Evolutionary conservation across 1,140 invertebrate species (phyloP).

Genomic region (Drosophila parvula): DNA sequence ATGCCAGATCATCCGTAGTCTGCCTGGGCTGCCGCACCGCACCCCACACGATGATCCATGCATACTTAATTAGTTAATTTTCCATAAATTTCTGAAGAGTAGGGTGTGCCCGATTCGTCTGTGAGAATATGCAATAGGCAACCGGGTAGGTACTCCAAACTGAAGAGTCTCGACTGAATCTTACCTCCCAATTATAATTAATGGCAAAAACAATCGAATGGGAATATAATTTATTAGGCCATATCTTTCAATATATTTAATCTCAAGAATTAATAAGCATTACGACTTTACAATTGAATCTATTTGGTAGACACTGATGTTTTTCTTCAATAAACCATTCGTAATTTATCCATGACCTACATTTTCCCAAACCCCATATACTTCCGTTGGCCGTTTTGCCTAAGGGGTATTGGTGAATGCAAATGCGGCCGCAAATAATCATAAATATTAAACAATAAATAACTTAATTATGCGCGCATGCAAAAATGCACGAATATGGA

Average conservation of each 20-base stretch:
- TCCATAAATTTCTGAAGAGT: slow-evolving; percentile 31
- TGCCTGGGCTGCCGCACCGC: slow-evolving; percentile 23
- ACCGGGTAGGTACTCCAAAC: slow-evolving; percentile 8
- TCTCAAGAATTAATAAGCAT: not conserved
- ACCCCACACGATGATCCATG: slow-evolving; percentile 48
- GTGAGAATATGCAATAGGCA: slow-evolving; percentile 57
- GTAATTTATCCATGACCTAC: slow-evolving; percentile 5
- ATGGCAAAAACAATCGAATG: too few species aligned
- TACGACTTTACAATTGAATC: not conserved
- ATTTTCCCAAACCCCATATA: not conserved
- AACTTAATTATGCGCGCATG: slow-evolving; percentile 65
- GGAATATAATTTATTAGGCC: not conserved
- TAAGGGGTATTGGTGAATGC: not conserved
- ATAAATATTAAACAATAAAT: slow-evolving; percentile 56
- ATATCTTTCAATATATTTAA: not conserved
- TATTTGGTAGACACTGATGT: not conserved
- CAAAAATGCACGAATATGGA: slow-evolving; percentile 61
- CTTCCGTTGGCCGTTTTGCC: not conserved
- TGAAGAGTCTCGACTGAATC: not conserved
- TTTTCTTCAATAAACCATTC: not conserved
- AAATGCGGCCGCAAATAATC: slow-evolving; percentile 12
- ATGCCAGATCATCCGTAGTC: slow-evolving; percentile 38
- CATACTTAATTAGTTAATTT: slow-evolving; percentile 73
- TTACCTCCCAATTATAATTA: not conserved
- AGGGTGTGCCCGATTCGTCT: slow-evolving; percentile 30